Evolutionary conservation across 2,797 vertebrate species (phyloP), one percentile per base, ranked within the genome.

Genomic region (Parambassis ranga): DNA sequence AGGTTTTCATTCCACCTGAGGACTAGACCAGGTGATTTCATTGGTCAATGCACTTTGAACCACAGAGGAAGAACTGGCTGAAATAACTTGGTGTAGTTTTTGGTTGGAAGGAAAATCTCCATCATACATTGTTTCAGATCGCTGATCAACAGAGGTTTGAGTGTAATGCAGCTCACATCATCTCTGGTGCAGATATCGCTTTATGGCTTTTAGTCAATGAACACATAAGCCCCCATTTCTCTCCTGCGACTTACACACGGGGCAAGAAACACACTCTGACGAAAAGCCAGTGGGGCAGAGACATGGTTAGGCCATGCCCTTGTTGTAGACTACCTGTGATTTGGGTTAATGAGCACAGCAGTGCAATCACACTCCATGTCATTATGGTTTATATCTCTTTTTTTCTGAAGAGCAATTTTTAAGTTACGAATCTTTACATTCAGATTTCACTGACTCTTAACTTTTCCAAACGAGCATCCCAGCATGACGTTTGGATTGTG

Each of bases 261-360:
- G 44, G 37, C 16, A 47, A 58, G 20, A 31, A 37, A 33, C 13
- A 38, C 61, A 76, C 39, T 71, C 19, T 14, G 22, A 47, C 4
- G 41, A 26, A 52, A 51, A 47, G 10, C 18, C 33, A 51, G 28
- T 61, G 53, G 44, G 80, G 62, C 56, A 71, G 16, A 62, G 53
- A 69, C 63, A 74, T 77, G 75, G 69, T 80, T 49, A 71, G 64
- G 51, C 39, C 19, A 10, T 83, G 71, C 44, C 79, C 78, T 86
- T 85, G 67, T 67, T 68, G 42, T 31, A 16, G 69, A 70, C 75
- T 75, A 74, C 77, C 81, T 83, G 77, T 59, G 65, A 72, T 86
- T 65, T 57, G 69, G 65, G 76, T 77, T 85, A 83, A 87, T 82
- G 48, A 83, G 57, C 43, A 59, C 75, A 81, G 73, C 59, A 65